Base-by-base conservation (phyloP, 2,113 vertebrate genomes). In the Salvelinus sp. region DNA sequence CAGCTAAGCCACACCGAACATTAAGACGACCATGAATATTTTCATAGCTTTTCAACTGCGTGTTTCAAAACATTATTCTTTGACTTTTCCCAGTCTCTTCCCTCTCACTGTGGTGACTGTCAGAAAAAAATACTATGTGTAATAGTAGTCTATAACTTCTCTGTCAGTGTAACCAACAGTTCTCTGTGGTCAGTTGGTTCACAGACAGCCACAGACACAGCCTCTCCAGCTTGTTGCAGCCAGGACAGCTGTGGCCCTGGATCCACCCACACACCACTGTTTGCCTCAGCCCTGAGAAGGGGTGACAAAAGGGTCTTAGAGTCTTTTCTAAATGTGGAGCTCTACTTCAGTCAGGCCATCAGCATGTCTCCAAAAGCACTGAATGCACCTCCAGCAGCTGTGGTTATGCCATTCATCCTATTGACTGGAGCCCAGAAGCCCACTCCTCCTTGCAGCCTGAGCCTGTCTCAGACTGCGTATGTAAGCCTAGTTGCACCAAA, bases 261-360 rank as follows among this genome's bases (percentile, higher is more conserved):
- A 62, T 69, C 81, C 77, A 74, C 67, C 58, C 62, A 75, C 62
- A 76, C 69, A 57, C 60, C 69, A 76, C 69, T 38, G 73, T 79
- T 79, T 80, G 74, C 79, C 72, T 48, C 79, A 69, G 73, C 50
- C 67, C 75, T 48, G 27, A 72, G 75, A 70, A 69, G 75, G 73
- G 27, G 76, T 69, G 81, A 88, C 87, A 86, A 88, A 77, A 73
- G 75, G 74, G 71, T 80, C 78, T 82, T 86, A 82, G 76, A 79
- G 75, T 44, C 38, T 79, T 54, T 73, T 80, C 73, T 85, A 82
- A 86, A 82, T 81, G 79, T 72, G 80, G 76, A 84, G 82, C 69
- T 18, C 81, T 77, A 76, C 80, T 75, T 81, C 80, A 86, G 78
- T 77, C 75, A 82, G 70, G 62, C 80, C 80, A 33, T 71, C 85